Percentiles rank a stretch among this genome's conserved stretches.
These are phyloP conservation scores for Eupithecia centaureata DNA, from an alignment of 2,888 invertebrate species.

Conservation along the genomic window DNA sequence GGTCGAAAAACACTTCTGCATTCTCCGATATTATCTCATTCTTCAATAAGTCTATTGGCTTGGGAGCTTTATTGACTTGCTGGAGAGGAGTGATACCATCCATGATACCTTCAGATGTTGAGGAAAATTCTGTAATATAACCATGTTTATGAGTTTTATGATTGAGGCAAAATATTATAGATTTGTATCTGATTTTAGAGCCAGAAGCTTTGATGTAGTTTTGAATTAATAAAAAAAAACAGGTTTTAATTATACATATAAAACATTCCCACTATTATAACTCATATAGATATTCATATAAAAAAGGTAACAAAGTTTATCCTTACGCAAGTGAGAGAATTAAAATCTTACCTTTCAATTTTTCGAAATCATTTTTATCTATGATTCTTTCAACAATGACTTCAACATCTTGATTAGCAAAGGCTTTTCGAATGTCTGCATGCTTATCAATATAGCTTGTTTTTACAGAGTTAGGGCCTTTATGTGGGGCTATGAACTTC, in stretches of 20 bases:
- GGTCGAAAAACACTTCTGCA: constrained; percentile 77
- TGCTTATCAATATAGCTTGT: constrained; percentile 14
- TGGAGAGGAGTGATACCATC: constrained; percentile 76
- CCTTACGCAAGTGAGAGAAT: too few relatives aligned
- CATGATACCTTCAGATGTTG: constrained; percentile 68
- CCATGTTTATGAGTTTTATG: background rate
- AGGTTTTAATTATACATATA: background rate
- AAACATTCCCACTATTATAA: background rate
- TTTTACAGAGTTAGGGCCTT: constrained; percentile 30
- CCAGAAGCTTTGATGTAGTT: too few relatives aligned
- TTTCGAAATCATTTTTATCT: constrained; percentile 6
- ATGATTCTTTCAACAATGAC: constrained; percentile 21
- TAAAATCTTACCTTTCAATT: constrained; percentile 2
- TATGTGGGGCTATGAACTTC: constrained; percentile 48
- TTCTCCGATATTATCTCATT: constrained; percentile 77
- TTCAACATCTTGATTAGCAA: constrained; percentile 8
- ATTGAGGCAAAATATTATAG: too few relatives aligned
- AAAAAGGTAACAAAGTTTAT: too few relatives aligned
- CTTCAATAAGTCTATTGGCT: constrained; percentile 70
- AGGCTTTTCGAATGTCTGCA: background rate
- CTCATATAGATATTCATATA: too few relatives aligned
- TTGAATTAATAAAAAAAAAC: too few relatives aligned
- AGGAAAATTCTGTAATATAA: constrained; percentile 60
- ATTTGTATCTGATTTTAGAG: too few relatives aligned
- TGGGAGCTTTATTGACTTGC: constrained; percentile 55